phyloP scores from a whole-genome alignment of 2,113 vertebrate genomes.

The Apaloderma vittatum region DNA sequence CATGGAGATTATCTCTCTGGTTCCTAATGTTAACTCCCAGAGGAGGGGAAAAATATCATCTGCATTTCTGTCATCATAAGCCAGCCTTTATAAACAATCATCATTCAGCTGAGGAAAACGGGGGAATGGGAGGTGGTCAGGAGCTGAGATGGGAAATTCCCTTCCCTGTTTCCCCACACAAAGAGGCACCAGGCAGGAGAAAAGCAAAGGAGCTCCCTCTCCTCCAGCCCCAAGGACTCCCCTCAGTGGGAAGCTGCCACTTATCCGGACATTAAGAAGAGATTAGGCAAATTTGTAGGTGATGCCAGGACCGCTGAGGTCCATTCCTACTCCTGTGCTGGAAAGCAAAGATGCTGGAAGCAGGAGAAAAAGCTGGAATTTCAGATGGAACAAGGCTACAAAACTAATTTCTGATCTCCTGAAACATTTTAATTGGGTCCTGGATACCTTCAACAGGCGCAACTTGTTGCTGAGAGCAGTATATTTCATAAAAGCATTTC shows the following conservation, averaged over 20 bases:
- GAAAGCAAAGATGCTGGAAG: neutral
- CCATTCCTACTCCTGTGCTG: neutral
- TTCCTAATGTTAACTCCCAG: neutral
- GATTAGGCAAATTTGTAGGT: neutral
- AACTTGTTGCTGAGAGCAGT: neutral
- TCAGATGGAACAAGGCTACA: neutral
- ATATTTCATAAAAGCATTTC: neutral
- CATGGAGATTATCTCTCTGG: neutral
- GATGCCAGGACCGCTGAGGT: rapidly evolving
- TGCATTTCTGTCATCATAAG: neutral
- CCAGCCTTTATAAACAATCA: neutral
- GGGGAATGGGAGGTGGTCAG: rapidly evolving
- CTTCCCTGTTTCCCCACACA: neutral
- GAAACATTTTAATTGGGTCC: neutral
- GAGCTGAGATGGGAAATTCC: neutral
- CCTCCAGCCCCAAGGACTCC: neutral
- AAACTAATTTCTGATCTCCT: neutral
- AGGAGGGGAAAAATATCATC: neutral
- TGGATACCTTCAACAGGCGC: neutral
- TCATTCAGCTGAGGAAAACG: neutral
- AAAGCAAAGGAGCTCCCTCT: neutral
- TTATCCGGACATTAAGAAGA: neutral
- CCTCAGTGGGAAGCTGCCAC: neutral
- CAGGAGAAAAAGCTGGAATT: neutral
- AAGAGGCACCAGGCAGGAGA: neutral